Conservation (phyloP, 2,797 vertebrate species). For the Helicolenus hilgendorfi region DNA sequence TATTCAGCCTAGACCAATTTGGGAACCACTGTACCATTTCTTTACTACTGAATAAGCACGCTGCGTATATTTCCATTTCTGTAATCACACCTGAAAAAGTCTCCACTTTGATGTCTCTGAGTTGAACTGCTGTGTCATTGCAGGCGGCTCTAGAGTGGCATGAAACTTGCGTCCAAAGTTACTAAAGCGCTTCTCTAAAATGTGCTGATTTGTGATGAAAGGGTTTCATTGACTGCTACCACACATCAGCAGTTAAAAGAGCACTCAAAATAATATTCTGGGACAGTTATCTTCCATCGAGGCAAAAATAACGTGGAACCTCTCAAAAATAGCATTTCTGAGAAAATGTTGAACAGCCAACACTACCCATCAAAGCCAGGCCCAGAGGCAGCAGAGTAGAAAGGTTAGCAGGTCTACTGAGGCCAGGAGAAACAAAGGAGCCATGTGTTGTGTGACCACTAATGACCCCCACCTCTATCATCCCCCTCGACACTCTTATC, state of each 20-base stretch:
- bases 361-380: slow-evolving; percentile 32
- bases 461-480: slow-evolving; percentile 51
- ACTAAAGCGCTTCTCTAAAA: not conserved
- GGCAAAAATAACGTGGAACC: slow-evolving; percentile 17
- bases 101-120: not conserved
- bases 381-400: slow-evolving; percentile 33
- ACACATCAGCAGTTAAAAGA: slow-evolving; percentile 1
- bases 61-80: not conserved
- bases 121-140: not conserved
- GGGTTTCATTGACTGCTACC: not conserved
- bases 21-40: not conserved
- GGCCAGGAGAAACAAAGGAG: slow-evolving; percentile 58
- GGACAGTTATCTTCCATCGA: not conserved
- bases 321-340: slow-evolving; percentile 16
- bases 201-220: slow-evolving; percentile 2
- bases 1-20: not conserved
- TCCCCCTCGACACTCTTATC: slow-evolving; percentile 62
- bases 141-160: not conserved
- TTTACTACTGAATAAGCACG: not conserved
- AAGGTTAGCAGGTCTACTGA: slow-evolving; percentile 44
- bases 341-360: slow-evolving; percentile 28
- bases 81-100: not conserved
- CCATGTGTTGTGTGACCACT: slow-evolving; percentile 56
- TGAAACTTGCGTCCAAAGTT: not conserved
- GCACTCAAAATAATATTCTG: not conserved